Conservation (phyloP, 2,888 invertebrate genomes). For the Sympetrum striolatum region DNA sequence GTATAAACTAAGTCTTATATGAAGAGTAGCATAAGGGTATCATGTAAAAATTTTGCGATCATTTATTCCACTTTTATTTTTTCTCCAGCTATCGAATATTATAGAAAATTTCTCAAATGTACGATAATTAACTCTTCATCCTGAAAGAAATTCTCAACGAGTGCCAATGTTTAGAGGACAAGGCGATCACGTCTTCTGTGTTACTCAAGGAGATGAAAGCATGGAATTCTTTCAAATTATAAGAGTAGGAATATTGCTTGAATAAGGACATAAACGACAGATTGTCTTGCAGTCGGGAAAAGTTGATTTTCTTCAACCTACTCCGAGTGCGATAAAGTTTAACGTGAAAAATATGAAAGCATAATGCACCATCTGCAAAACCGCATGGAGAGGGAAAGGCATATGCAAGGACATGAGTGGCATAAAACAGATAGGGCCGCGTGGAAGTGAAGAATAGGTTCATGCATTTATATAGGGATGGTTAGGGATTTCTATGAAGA, state of each 20-base stretch:
- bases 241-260: neutral
- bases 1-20: too few relatives aligned
- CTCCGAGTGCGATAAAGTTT: neutral
- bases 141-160: too few relatives aligned
- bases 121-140: too few relatives aligned
- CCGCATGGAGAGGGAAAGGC: neutral
- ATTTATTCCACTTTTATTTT: too few relatives aligned
- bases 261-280: neutral
- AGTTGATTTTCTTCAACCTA: neutral
- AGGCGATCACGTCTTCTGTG: too few relatives aligned
- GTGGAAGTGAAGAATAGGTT: slow-evolving; percentile 14
- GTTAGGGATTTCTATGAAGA: neutral
- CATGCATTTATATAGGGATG: slow-evolving; percentile 34
- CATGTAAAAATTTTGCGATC: too few relatives aligned
- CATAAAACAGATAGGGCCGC: neutral
- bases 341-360: neutral
- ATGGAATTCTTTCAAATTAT: too few relatives aligned
- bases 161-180: too few relatives aligned
- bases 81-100: too few relatives aligned
- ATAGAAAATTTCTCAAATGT: too few relatives aligned
- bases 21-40: too few relatives aligned
- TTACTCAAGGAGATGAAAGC: too few relatives aligned
- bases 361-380: neutral
- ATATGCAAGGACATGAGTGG: neutral
- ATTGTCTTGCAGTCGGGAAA: neutral